Evolutionary conservation across 1,140 invertebrate species (phyloP).

Genomic region (Phymastichus coffea): DNA sequence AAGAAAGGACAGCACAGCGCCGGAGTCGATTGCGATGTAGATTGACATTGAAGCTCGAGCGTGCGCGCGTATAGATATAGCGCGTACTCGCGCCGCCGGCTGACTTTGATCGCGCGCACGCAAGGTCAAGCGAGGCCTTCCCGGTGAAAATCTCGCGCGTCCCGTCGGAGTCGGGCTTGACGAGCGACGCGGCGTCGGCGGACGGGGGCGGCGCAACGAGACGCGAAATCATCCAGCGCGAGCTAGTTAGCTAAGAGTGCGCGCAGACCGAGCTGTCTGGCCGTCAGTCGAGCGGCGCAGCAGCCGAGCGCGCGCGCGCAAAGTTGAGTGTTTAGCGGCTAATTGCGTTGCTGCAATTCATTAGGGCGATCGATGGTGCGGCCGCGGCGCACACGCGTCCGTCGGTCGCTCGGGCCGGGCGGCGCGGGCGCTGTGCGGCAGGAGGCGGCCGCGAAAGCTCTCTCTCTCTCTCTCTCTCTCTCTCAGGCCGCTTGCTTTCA

Average conservation of each 20-base stretch:
- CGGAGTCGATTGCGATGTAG: neutral
- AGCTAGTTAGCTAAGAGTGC: too few relatives aligned
- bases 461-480: conserved; percentile 32
- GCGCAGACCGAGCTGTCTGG: too few relatives aligned
- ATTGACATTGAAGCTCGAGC: neutral
- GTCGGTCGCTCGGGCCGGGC: neutral
- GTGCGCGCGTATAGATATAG: neutral
- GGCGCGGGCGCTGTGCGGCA: too few relatives aligned
- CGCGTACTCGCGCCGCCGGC: conserved; percentile 32
- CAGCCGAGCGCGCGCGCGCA: conserved; percentile 38
- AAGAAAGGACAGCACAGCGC: neutral
- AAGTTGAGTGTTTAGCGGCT: conserved; percentile 44
- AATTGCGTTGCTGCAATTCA: conserved; percentile 45
- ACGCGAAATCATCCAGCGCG: too few relatives aligned
- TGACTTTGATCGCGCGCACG: too few relatives aligned
- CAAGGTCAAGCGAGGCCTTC: too few relatives aligned
- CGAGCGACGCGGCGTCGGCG: too few relatives aligned
- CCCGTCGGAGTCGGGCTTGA: too few relatives aligned
- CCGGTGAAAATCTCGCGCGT: too few relatives aligned
- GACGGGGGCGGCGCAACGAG: too few relatives aligned
- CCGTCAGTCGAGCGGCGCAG: conserved; percentile 43
- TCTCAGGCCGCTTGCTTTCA: conserved; percentile 35
- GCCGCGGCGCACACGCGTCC: conserved; percentile 2
- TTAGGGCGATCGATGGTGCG: conserved; percentile 33
- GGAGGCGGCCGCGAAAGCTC: too few relatives aligned